Evolutionary conservation across 2,113 vertebrate species (phyloP).

Genomic region (Gymnarchus niloticus): DNA sequence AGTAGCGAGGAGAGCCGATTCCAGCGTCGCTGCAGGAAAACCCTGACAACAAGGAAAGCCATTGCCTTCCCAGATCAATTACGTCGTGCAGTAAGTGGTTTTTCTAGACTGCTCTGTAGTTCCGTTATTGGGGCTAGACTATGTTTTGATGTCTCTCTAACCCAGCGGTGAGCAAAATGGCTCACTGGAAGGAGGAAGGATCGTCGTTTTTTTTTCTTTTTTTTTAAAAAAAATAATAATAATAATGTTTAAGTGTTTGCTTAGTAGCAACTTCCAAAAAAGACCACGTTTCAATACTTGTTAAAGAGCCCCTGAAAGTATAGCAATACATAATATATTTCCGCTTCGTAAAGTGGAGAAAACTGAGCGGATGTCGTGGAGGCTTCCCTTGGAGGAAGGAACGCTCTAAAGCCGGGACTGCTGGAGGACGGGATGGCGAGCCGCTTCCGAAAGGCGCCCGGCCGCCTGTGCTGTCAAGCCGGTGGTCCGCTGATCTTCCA

Average conservation of each 20-base stretch:
- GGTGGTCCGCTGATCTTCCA: not conserved
- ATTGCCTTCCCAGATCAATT: constrained; percentile 46
- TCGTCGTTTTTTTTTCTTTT: not conserved
- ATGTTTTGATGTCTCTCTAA: not conserved
- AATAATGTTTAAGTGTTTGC: constrained; percentile 10
- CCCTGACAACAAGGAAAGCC: constrained; percentile 43
- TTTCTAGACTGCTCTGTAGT: not conserved
- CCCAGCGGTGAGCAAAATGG: constrained; percentile 22
- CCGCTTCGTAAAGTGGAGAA: not conserved
- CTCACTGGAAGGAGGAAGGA: constrained; percentile 21
- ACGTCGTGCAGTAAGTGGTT: constrained; percentile 71
- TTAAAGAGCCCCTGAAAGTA: not conserved
- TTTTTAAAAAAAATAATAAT: no score
- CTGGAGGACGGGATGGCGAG: not conserved
- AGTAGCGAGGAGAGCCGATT: constrained; percentile 60
- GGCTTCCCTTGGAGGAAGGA: constrained; percentile 3
- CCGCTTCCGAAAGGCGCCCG: not conserved
- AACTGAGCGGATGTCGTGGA: constrained; percentile 16
- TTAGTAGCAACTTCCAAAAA: not conserved
- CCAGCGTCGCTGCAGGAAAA: constrained; percentile 63
- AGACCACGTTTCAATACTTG: not conserved
- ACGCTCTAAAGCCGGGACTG: constrained; percentile 3
- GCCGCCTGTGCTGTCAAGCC: not conserved
- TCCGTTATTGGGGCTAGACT: not conserved
- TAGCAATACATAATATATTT: not conserved